phyloP scores from a whole-genome alignment of 1,140 invertebrate species.

The Drosophila repletoides region DNA sequence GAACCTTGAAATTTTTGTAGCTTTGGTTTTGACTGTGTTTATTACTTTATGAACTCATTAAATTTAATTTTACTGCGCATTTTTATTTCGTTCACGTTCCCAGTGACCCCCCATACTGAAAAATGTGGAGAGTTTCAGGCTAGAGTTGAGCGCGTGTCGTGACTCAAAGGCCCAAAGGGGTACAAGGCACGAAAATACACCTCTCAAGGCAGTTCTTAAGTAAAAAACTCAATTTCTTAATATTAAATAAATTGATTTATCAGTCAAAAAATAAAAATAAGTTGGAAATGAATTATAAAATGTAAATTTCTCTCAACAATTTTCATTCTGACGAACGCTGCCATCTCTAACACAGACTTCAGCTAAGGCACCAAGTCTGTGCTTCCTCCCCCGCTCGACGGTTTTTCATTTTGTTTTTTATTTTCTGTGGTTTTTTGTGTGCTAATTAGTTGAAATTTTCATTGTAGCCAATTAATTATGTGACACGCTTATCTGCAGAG shows the following conservation, averaged over 20 bases:
- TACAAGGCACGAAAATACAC: no score
- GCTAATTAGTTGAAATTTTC: slow-evolving; percentile 75
- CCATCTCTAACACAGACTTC: not conserved
- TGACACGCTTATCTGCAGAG: slow-evolving; percentile 71
- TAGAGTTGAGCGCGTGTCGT: slow-evolving; percentile 1
- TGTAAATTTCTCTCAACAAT: no score
- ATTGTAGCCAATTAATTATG: slow-evolving; percentile 74
- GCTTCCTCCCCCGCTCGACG: slow-evolving; percentile 27
- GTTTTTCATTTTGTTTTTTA: slow-evolving; percentile 20
- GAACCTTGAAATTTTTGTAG: slow-evolving; percentile 68
- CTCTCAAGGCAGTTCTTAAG: no score
- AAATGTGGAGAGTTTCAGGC: not conserved
- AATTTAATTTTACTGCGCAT: slow-evolving; percentile 61
- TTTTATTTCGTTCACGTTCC: slow-evolving; percentile 60
- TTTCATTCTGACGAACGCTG: not conserved
- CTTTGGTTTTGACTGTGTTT: slow-evolving; percentile 38
- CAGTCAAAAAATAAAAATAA: no score
- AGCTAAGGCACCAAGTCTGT: slow-evolving; percentile 21
- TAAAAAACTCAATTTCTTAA: no score
- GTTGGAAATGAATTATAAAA: no score
- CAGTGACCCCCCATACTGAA: slow-evolving; percentile 28
- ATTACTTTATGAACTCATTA: slow-evolving; percentile 72
- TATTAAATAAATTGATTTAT: no score
- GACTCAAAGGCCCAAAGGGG: no score
- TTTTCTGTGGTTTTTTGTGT: slow-evolving; percentile 42